Base-by-base conservation (phyloP, 2,888 invertebrate genomes). In the Tubulanus polymorphus region DNA sequence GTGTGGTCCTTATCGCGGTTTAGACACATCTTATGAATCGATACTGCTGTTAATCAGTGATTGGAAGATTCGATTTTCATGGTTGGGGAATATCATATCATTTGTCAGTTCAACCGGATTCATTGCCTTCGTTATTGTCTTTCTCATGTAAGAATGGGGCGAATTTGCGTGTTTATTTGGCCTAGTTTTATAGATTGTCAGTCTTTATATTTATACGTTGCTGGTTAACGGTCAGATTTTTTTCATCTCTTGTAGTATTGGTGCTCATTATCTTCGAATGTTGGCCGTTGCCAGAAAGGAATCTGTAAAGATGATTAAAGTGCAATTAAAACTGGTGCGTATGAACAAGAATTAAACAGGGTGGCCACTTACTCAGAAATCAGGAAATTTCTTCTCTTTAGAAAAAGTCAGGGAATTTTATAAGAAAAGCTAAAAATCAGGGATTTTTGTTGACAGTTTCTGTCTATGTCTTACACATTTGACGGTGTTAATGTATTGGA, bases 281-380 rank as follows among this genome's bases (percentile, higher is more conserved):
- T 63, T 74, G 10, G 72, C 73, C 60, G 63, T 69, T 35, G 75
- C 74, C n/a, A 73, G 72, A 30, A 67, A 69, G 37, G 70, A 75
- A 48, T 71, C 75, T 65, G 72, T 76, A 6, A 60, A 63, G 25
- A 60, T 75, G 23, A 64, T 78, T 6, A 60, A 69, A 51, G 68
- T 75, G 37, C 77, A 78, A 54, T 63, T 78, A 5, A 62, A 65
- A 47, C 61, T 76, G 72, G 78, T 76, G n/a, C n/a, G n/a, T n/a
- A n/a, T n/a, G n/a, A n/a, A n/a, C n/a, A n/a, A n/a, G n/a, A n/a
- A n/a, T n/a, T n/a, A n/a, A n/a, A n/a, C n/a, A n/a, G n/a, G n/a
- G n/a, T n/a, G n/a, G n/a, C n/a, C n/a, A n/a, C n/a, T n/a, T n/a
- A n/a, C n/a, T n/a, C n/a, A n/a, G n/a, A n/a, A n/a, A n/a, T n/a